A percentile compares a stretch with the other conserved stretches of the same genome.
These are phyloP conservation scores for Gnathonemus echidnorhynchus DNA, from an alignment of 2,113 vertebrate species.

Conservation along the genomic window DNA sequence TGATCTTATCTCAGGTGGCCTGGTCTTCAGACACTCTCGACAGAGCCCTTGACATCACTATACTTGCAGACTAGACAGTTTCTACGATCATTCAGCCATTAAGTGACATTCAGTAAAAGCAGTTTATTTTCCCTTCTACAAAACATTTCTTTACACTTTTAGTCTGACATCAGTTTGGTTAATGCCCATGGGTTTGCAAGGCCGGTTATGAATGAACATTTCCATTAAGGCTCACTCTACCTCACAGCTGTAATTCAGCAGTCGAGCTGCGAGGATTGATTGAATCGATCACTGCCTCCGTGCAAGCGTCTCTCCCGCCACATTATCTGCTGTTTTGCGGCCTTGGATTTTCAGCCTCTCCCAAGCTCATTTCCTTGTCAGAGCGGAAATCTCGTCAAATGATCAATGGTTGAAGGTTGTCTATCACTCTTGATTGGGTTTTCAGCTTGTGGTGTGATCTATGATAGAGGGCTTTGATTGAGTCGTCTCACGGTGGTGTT, in stretches of 20 bases:
- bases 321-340: neutral
- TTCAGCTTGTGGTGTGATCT: neutral
- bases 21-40: neutral
- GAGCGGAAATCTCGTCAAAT: neutral
- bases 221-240: neutral
- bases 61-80: neutral
- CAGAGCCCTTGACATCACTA: neutral
- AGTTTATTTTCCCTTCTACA: neutral
- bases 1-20: neutral
- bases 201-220: neutral
- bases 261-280: neutral
- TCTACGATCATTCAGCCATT: neutral
- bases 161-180: neutral
- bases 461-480: constrained; percentile 2
- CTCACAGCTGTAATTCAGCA: neutral
- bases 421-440: neutral
- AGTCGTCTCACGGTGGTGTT: neutral
- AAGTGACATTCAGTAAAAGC: neutral
- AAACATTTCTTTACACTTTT: neutral
- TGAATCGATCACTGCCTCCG: neutral
- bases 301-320: neutral
- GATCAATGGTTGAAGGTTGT: constrained; percentile 4
- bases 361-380: neutral
- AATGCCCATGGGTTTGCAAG: neutral
- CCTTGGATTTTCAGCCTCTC: neutral